Evolutionary conservation across 2,113 vertebrate genomes (phyloP), one percentile per base, ranked within the genome.

Genomic region (Salminus brasiliensis): DNA sequence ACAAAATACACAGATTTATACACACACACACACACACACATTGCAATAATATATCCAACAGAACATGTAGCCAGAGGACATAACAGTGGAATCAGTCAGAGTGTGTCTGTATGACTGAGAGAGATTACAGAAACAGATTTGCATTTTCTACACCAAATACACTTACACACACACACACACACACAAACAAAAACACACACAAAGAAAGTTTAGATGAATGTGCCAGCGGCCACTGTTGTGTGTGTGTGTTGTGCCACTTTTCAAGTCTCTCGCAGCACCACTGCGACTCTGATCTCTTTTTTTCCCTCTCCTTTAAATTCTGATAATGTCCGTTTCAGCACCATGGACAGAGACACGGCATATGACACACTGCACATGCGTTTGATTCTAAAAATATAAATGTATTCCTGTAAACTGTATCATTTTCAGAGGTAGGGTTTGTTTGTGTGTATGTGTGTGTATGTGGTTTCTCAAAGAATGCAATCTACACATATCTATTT

Each of bases 291-390:
- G 25, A 29, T 47, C 53, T 47, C 21, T n/a, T 62, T n/a, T 53
- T 27, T 57, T 11, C 15, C 57, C 16, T 25, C 16, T 25, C 59
- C 52, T 47, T 43, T 4, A 68, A 29, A 65, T 0, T 27, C 34
- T n/a, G 45, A 29, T 23, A 39, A 45, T 27, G 41, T 25, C 53
- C 13, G 34, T 69, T 80, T 78, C 83, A 88, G 86, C 66, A 87
- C 86, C 82, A 72, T 34, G 85, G 85, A 88, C 85, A 87, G 83
- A 11, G 57, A 73, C 60, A 52, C 25, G 11, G 59, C 41, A 41
- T 10, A 11, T 41, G 39, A 41, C 8, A 41, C 9, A 10, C 1
- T 45, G 6, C 43, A 2, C 3, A 15, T 45, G 16, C 13, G 9
- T 43, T 8, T 18, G 2, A 12, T 49, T 13, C 43, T 49, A 5